Base-by-base conservation (phyloP, 2,797 vertebrate genomes). In the Pelochelys cantorii region DNA sequence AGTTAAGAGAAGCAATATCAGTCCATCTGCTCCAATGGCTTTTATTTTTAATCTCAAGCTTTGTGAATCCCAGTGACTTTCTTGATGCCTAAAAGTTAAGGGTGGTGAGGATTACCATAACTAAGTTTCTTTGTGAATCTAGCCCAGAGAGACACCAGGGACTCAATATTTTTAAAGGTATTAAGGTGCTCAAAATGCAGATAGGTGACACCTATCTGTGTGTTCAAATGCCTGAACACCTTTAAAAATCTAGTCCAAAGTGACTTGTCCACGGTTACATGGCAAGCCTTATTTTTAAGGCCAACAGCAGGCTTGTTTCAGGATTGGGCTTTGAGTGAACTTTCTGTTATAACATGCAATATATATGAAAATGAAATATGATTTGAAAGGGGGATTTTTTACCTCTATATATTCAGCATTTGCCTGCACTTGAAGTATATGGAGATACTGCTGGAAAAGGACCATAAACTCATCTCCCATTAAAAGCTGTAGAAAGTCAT, bases 331-430 rank as follows among this genome's bases (percentile, higher is more conserved):
- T 23, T 27, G 13, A 88, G 15, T 59, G 86, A 34, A 13, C 75
- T 71, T 88, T 86, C 55, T 68, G 27, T 79, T 81, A 91, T 79
- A 83, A 81, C 54, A 88, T 78, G 34, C 4, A 92, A 82, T 81
- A 13, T 57, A 90, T 62, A 48, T 84, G 90, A 89, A 94, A 89
- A 81, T 77, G 13, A 87, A 93, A 85, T 84, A 92, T 48, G 11
- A 74, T 81, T 65, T 94, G 37, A 87, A 94, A 90, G 82, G 78
- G 9, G 87, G 53, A 55, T 65, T 79, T 96, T 94, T 95, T 87
- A 85, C 74, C 65, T 93, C 81, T 60, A 29, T 89, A 79, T 86
- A 74, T 88, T 96, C 79, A 93, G 14, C 83, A 90, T 94, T 96
- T 94, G 74, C 53, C 86, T 78, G 27, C 68, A 62, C 42, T 86